phyloP scores from a whole-genome alignment of 2,797 vertebrate species.

The Urocyon cinereoargenteus region DNA sequence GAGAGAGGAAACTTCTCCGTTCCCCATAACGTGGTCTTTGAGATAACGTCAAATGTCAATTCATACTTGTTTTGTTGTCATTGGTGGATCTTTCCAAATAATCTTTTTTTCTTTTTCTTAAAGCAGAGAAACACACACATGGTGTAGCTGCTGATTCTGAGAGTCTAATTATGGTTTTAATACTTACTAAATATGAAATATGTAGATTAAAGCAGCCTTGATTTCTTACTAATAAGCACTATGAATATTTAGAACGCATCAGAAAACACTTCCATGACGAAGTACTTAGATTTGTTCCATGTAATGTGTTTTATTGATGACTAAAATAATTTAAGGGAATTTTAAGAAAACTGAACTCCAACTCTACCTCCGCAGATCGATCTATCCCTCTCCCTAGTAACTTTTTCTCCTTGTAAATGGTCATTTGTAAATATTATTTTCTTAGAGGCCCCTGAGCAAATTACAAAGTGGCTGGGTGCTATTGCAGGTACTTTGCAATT shows the following conservation, averaged over 20 bases:
- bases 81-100: not conserved
- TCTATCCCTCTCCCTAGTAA: not conserved
- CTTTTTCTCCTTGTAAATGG: constrained; percentile 31
- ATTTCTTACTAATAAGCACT: constrained; percentile 33
- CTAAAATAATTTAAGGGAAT: constrained; percentile 20
- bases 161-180: not conserved
- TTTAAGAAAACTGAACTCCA: constrained; percentile 52
- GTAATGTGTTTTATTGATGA: not conserved
- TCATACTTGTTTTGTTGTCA: constrained; percentile 2
- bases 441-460: not conserved
- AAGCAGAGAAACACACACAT: constrained; percentile 24
- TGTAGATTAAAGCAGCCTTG: not conserved
- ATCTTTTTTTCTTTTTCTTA: not conserved
- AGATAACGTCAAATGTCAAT: not conserved
- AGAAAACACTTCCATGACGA: not conserved
- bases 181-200: constrained; percentile 26
- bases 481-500: not conserved
- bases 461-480: not conserved
- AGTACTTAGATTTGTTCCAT: not conserved
- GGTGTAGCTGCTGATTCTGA: not conserved
- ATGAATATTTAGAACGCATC: not conserved
- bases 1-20: not conserved
- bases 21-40: not conserved
- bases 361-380: not conserved
- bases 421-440: constrained; percentile 18